phyloP scores from a whole-genome alignment of 2,113 vertebrate species.

The Desmodus rotundus region DNA sequence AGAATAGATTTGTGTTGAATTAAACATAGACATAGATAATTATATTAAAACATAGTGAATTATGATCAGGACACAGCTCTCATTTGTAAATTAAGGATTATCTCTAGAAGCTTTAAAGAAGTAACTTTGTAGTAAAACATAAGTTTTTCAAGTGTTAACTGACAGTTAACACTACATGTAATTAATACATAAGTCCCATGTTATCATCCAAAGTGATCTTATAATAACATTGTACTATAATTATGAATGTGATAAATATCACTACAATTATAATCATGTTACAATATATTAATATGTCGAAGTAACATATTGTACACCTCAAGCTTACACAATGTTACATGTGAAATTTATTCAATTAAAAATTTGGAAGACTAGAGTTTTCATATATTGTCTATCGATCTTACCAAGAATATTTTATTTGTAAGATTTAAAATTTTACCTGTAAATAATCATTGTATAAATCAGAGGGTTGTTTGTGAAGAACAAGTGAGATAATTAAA shows the following conservation, averaged over 20 bases:
- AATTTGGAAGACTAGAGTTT: not conserved
- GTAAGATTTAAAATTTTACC: not conserved
- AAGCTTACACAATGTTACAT: not conserved
- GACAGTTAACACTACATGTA: not conserved
- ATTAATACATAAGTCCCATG: not conserved
- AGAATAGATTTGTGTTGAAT: not conserved
- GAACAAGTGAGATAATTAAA: not conserved
- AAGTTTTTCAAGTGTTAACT: not conserved
- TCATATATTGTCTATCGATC: not conserved
- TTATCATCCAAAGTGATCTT: not conserved
- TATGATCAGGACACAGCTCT: not conserved
- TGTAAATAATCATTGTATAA: not conserved
- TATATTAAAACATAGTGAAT: not conserved
- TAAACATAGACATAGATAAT: not conserved
- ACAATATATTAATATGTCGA: not conserved
- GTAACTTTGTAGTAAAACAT: not conserved
- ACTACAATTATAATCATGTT: not conserved
- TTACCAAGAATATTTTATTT: not conserved
- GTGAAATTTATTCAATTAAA: not conserved
- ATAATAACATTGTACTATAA: not conserved
- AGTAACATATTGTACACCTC: not conserved
- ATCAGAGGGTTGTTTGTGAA: not conserved
- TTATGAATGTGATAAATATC: not conserved
- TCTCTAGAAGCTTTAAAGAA: not conserved
- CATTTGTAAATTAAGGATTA: not conserved